Evolutionary conservation across 37 sponge, comb jelly and placozoan genomes (phyloP).

Genomic region (Lycopodina hypogea): DNA sequence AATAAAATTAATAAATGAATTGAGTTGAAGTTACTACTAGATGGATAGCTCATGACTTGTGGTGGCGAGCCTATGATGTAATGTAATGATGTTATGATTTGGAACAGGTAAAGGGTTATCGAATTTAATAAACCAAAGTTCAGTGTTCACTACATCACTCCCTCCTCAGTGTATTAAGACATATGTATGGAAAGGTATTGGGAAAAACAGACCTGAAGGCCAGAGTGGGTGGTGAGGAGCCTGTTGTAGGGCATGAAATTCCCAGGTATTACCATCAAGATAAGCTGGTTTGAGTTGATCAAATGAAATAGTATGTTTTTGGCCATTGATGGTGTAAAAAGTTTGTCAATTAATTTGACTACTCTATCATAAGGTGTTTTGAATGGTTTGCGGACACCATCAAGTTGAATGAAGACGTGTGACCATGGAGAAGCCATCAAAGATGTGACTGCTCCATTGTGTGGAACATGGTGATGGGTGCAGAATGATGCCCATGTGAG

Average conservation of each 20-base stretch:
- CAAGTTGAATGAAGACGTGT: conserved; percentile 63
- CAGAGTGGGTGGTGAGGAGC: neutral
- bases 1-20: too few relatives aligned
- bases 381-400: conserved; percentile 54
- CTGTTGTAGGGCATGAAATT: neutral
- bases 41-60: too few relatives aligned
- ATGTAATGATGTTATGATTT: too few relatives aligned
- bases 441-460: conserved; percentile 4
- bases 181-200: too few relatives aligned
- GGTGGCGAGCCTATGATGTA: too few relatives aligned
- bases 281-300: conserved; percentile 70
- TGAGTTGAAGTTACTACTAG: too few relatives aligned
- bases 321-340: conserved; percentile 52
- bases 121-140: too few relatives aligned
- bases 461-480: conserved; percentile 22
- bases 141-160: too few relatives aligned
- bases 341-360: conserved; percentile 36
- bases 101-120: too few relatives aligned
- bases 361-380: conserved; percentile 41
- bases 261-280: neutral
- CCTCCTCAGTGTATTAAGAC: too few relatives aligned
- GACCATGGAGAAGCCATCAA: conserved; percentile 22
- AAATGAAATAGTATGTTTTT: conserved; percentile 38
- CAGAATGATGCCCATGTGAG: conserved; percentile 17
- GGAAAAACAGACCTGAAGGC: too few relatives aligned